Conservation (phyloP, 2,113 vertebrate species). For the Syngnathus floridae region DNA sequence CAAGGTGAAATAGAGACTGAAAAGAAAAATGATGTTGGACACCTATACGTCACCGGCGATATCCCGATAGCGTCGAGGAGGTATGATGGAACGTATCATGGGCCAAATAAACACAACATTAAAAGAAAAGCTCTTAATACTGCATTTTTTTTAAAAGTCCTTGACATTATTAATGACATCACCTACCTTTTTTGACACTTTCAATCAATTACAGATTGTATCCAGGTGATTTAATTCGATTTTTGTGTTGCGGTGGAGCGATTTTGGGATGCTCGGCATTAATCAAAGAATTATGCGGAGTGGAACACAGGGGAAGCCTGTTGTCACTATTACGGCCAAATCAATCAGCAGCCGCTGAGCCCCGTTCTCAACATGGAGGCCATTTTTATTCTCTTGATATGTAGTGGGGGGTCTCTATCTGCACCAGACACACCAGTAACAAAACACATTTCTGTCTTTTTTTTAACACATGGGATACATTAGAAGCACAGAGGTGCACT, state of each 20-base stretch:
- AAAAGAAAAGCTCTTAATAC: constrained; percentile 46
- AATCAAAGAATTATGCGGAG: constrained; percentile 69
- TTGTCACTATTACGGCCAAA: constrained; percentile 60
- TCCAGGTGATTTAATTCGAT: constrained; percentile 72
- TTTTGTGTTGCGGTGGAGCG: constrained; percentile 56
- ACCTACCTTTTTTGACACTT: constrained; percentile 48
- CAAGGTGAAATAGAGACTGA: constrained; percentile 42
- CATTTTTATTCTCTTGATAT: constrained; percentile 37
- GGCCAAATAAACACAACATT: constrained; percentile 47
- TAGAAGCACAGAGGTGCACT: constrained; percentile 6
- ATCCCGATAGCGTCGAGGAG: constrained; percentile 21
- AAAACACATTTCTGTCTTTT: constrained; percentile 12
- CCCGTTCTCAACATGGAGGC: constrained; percentile 23
- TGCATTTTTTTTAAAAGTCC: constrained; percentile 23
- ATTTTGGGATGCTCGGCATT: constrained; percentile 61
- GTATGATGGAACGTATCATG: constrained; percentile 35
- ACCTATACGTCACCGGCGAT: constrained; percentile 34
- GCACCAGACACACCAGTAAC: constrained; percentile 9
- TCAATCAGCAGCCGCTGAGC: constrained; percentile 60
- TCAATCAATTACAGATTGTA: constrained; percentile 70
- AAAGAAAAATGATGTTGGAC: constrained; percentile 25
- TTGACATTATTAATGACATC: constrained; percentile 56
- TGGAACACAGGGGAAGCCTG: constrained; percentile 54
- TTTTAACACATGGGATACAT: constrained; percentile 21
- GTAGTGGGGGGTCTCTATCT: constrained; percentile 7